Base-by-base conservation (phyloP, 2,113 vertebrate genomes). In the Mormoops blainvillei region DNA sequence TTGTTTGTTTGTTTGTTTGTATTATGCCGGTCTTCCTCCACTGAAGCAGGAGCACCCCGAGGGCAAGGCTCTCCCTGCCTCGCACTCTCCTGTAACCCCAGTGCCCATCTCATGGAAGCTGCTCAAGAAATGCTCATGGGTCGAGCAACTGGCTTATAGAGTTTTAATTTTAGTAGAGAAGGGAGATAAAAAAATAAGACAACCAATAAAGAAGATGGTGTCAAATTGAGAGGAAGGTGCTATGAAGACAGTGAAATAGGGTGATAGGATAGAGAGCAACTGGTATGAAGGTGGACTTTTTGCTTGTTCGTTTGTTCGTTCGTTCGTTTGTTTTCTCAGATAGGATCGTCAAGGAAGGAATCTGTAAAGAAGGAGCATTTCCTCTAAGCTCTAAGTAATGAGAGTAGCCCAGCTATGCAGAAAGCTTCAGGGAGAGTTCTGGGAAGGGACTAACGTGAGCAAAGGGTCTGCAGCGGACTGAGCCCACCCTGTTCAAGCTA, bases 331-430 rank as follows among this genome's bases (percentile, higher is more conserved):
- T 14, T 26, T 50, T 96, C 33, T 63, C 36, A 78, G 28, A 38
- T 48, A 36, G 31, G 10, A 20, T 36, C 11, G 12, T 67, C 31
- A 6, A 78, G 81, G 54, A 83, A 78, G 90, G 67, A 9, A 8
- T 78, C 38, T 61, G 52, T 84, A 82, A 87, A 70, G 45, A 89
- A 70, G 58, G 9, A 3, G 20, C 77, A 33, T 67, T 83, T 83
- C 56, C 52, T 38, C 54, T 87, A 58, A 91, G 67, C 36, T 67
- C 31, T 65, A 54, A 86, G 36, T 82, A 45, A 73, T 65, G 73
- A 84, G 56, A 43, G 13, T n/a, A 58, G 33, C 31, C 38, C 38
- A 28, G 63, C 36, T 4, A 3, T 3, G 15, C 36, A 56, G 2
- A 68, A 73, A 81, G 78, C 52, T 80, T 16, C n/a, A 12, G 10